Evolutionary conservation across 1,140 invertebrate genomes (phyloP).

Genomic region (Aphaenogaster rudis): DNA sequence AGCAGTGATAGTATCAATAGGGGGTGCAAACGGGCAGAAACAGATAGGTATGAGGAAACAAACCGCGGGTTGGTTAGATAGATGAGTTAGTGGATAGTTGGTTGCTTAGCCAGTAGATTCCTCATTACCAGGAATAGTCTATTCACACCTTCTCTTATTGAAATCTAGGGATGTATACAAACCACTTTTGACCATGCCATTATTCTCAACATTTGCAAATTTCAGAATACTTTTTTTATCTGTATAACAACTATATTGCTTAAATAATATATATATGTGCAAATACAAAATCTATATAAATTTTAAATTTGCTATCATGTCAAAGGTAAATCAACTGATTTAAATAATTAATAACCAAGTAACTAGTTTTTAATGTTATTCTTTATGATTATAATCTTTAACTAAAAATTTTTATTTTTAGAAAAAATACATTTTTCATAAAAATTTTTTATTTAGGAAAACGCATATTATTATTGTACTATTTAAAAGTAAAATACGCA

Average conservation of each 20-base stretch:
- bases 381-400: not conserved
- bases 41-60: slow-evolving; percentile 72
- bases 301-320: too few relatives aligned
- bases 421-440: too few relatives aligned
- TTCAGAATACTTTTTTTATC: not conserved
- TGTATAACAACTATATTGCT: not conserved
- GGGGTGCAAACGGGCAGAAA: slow-evolving; percentile 71
- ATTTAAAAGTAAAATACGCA: too few relatives aligned
- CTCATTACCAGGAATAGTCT: slow-evolving; percentile 79
- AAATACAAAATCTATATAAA: too few relatives aligned
- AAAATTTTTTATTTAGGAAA: not conserved
- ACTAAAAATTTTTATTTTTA: not conserved
- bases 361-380: not conserved
- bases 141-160: slow-evolving; percentile 76
- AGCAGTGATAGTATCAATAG: slow-evolving; percentile 59
- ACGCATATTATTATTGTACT: too few relatives aligned
- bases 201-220: not conserved
- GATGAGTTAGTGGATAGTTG: slow-evolving; percentile 76
- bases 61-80: slow-evolving; percentile 75
- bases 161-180: slow-evolving; percentile 70
- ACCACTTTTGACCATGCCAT: slow-evolving; percentile 45
- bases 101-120: slow-evolving; percentile 78
- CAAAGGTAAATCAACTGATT: too few relatives aligned
- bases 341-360: too few relatives aligned
- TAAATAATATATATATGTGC: not conserved